These are phyloP conservation scores for Cavia aperea DNA, from an alignment of 2,113 vertebrate genomes.

Conservation along the genomic window DNA sequence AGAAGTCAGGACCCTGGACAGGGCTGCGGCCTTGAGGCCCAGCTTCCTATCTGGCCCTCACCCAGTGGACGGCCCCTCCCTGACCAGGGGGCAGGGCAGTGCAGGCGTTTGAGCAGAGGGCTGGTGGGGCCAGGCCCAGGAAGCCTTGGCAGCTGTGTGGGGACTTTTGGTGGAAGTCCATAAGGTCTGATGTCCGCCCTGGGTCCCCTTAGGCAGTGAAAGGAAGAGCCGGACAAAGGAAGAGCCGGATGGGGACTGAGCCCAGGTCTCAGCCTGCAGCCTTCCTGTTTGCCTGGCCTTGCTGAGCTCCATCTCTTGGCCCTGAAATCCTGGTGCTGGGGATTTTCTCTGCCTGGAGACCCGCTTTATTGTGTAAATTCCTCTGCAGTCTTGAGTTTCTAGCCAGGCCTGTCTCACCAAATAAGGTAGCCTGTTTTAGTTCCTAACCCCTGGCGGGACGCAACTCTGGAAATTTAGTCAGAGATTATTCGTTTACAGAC, in stretches of 20 bases:
- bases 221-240: background rate
- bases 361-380: background rate
- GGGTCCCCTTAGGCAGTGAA: background rate
- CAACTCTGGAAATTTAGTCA: background rate
- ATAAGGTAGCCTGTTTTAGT: background rate
- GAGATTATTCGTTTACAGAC: background rate
- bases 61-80: background rate
- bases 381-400: background rate
- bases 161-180: background rate
- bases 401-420: background rate
- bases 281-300: background rate
- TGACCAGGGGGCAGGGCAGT: background rate
- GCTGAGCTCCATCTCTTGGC: background rate
- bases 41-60: conserved; percentile 2
- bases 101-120: background rate
- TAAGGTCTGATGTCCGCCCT: background rate
- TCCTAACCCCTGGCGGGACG: background rate
- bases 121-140: too few species aligned
- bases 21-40: conserved; percentile 29
- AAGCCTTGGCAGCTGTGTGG: background rate
- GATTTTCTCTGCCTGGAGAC: background rate
- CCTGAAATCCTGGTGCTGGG: background rate
- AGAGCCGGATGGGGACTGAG: background rate
- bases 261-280: background rate
- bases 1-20: conserved; percentile 71